Conservation (phyloP, 2,113 vertebrate species). For the Passer montanus region DNA sequence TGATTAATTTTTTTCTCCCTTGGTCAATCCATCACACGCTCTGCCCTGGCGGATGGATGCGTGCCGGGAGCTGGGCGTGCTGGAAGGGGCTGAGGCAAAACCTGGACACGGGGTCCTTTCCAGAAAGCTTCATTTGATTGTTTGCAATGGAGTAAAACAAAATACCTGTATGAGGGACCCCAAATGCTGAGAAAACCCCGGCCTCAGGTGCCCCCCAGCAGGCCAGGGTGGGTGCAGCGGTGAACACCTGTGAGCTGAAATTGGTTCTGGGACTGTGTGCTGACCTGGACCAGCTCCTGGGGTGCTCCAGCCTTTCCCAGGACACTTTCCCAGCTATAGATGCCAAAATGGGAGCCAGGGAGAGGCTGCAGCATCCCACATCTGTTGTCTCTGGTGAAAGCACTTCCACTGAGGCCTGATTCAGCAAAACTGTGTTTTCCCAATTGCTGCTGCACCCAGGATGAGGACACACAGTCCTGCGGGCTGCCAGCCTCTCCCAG, state of each 20-base stretch:
- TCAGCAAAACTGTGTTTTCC: not conserved
- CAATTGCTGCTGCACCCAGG: not conserved
- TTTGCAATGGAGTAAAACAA: accelerated
- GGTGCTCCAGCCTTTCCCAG: not conserved
- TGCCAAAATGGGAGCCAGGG: not conserved
- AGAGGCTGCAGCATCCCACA: not conserved
- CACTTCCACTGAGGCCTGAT: not conserved
- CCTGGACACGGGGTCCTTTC: not conserved
- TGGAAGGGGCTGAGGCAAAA: not conserved
- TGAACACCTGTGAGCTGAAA: not conserved
- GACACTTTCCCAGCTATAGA: not conserved
- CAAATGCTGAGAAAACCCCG: not conserved
- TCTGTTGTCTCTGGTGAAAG: not conserved
- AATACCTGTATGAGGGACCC: not conserved
- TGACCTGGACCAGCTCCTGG: not conserved
- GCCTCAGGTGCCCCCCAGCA: not conserved
- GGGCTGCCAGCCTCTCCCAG: not conserved
- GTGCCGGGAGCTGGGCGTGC: accelerated
- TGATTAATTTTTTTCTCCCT: not conserved
- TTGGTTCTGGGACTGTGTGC: not conserved
- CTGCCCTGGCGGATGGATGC: accelerated
- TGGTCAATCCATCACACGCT: not conserved
- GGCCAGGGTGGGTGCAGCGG: accelerated
- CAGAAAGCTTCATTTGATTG: not conserved
- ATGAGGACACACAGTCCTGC: not conserved